Evolutionary conservation across 2,888 invertebrate species (phyloP).

Genomic region (Habroteleia sp.): DNA sequence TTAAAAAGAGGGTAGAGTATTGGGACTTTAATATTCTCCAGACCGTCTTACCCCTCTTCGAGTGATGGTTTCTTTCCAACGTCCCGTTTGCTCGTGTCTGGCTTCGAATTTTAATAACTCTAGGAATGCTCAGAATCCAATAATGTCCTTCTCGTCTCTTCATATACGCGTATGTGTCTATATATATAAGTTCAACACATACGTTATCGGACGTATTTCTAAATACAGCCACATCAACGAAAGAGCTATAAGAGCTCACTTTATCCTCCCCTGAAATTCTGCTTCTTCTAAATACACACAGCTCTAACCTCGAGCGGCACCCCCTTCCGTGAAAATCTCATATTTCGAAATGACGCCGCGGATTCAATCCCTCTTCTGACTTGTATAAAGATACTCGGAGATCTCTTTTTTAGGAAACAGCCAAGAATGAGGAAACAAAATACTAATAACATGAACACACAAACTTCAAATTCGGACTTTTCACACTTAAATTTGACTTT

Average conservation of each 20-base stretch:
- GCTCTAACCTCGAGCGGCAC: conserved; percentile 64
- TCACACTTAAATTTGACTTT: too few relatives aligned
- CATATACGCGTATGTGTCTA: conserved; percentile 57
- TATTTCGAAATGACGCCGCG: conserved; percentile 77
- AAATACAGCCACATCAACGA: conserved; percentile 57
- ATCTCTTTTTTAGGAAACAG: conserved; percentile 38
- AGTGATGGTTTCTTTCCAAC: conserved; percentile 66
- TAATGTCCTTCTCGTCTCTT: conserved; percentile 75
- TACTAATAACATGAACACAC: conserved; percentile 33
- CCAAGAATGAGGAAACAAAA: conserved; percentile 35
- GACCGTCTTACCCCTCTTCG: conserved; percentile 69
- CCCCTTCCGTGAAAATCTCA: conserved; percentile 74
- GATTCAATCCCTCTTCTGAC: conserved; percentile 69
- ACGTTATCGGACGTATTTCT: conserved; percentile 35
- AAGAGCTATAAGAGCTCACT: conserved; percentile 65
- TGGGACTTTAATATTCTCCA: conserved; percentile 77
- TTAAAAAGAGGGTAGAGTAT: conserved; percentile 69
- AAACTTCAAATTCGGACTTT: conserved; percentile 1
- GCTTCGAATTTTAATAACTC: conserved; percentile 80
- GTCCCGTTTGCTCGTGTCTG: conserved; percentile 72
- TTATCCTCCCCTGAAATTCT: conserved; percentile 69
- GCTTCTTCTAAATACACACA: conserved; percentile 64
- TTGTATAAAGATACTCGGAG: conserved; percentile 54
- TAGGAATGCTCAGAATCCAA: conserved; percentile 80
- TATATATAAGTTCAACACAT: conserved; percentile 14